Evolutionary conservation across 1,140 invertebrate species (phyloP).

Genomic region (Littorina saxatilis): DNA sequence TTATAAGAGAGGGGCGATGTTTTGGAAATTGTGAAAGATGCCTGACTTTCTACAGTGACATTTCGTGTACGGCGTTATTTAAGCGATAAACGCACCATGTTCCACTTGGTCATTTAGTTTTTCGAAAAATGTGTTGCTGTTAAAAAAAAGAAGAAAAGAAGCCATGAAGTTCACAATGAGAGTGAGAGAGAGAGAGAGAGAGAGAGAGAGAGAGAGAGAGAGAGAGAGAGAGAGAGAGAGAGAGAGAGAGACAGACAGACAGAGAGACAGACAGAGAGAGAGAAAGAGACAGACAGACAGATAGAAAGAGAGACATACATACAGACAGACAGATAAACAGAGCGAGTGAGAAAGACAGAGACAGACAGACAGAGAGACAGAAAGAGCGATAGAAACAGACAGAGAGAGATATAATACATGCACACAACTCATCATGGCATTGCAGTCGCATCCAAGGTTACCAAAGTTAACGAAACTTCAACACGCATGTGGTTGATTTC

Average conservation of each 20-base stretch:
- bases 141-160: no score
- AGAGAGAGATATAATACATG: neutral
- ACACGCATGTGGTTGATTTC: no score
- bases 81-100: no score
- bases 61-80: no score
- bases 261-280: conserved; percentile 11
- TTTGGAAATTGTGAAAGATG: no score
- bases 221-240: conserved; percentile 10
- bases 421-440: neutral
- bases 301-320: neutral
- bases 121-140: no score
- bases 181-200: no score
- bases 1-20: no score
- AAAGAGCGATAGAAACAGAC: neutral
- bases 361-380: neutral
- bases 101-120: no score
- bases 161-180: no score
- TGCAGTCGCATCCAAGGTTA: neutral
- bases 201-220: neutral
- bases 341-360: neutral
- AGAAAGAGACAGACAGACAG: conserved; percentile 8
- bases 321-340: neutral
- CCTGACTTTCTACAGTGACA: no score
- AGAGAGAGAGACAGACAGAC: conserved; percentile 9
- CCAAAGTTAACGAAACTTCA: neutral